Evolutionary conservation across 2,888 invertebrate species (phyloP).

Genomic region (Himalopsyche tibetana): DNA sequence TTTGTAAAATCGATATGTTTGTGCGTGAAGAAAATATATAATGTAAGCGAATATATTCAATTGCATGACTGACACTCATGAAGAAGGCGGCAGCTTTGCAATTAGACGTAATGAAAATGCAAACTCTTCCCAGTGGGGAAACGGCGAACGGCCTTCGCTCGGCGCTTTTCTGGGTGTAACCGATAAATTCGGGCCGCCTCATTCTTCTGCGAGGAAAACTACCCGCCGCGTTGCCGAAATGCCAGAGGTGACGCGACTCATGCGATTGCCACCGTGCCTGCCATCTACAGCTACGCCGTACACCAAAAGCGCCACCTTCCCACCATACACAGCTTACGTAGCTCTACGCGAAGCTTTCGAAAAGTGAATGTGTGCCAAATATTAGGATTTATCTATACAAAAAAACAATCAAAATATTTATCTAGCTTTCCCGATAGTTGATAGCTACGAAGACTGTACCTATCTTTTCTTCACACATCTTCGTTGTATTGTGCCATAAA

Average conservation of each 20-base stretch:
- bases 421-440: too few relatives aligned
- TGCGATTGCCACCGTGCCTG: constrained; percentile 19
- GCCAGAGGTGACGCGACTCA: constrained; percentile 46
- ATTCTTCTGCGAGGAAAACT: constrained; percentile 16
- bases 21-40: too few relatives aligned
- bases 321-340: neutral
- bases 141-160: constrained; percentile 49
- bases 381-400: too few relatives aligned
- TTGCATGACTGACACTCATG: constrained; percentile 35
- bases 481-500: too few relatives aligned
- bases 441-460: too few relatives aligned
- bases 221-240: constrained; percentile 39
- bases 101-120: constrained; percentile 39
- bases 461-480: too few relatives aligned
- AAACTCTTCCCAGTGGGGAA: constrained; percentile 35
- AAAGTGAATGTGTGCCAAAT: neutral
- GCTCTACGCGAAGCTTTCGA: neutral
- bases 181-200: constrained; percentile 63
- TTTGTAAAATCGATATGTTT: too few relatives aligned
- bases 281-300: neutral
- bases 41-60: neutral
- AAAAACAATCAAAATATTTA: too few relatives aligned
- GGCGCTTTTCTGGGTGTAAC: constrained; percentile 66
- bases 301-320: neutral
- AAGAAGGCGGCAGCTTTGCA: constrained; percentile 25